Percentiles rank a stretch among this genome's conserved stretches.
Evolutionary conservation across 2,888 invertebrate genomes (phyloP).

Genomic region (Drosophila nr. perissopoda): DNA sequence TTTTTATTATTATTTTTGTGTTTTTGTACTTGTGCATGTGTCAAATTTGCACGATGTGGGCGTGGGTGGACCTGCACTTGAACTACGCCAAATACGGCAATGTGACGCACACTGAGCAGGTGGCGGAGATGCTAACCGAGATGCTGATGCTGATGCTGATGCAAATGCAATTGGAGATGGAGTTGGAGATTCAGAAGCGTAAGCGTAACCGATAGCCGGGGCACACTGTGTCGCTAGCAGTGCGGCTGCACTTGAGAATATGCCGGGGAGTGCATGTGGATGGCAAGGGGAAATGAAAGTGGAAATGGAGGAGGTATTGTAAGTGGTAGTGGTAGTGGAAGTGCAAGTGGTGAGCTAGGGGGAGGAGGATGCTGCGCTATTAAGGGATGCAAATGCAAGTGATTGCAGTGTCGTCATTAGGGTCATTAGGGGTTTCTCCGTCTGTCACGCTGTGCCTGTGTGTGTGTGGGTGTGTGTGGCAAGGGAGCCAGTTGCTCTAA

Average conservation of each 20-base stretch:
- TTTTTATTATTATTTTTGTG: slow-evolving; percentile 15
- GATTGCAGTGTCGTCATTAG: slow-evolving; percentile 67
- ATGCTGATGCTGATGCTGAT: background rate
- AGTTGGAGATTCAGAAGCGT: slow-evolving; percentile 10
- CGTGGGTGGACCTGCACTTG: slow-evolving; percentile 62
- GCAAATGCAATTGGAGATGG: slow-evolving; percentile 1
- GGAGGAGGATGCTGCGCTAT: slow-evolving; percentile 38
- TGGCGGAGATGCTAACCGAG: slow-evolving; percentile 7
- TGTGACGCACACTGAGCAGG: slow-evolving; percentile 7
- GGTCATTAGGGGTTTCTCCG: slow-evolving; percentile 64
- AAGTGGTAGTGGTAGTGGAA: background rate
- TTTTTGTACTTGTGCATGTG: slow-evolving; percentile 81
- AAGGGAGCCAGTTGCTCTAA: slow-evolving; percentile 42
- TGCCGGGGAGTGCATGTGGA: background rate
- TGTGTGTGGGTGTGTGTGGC: background rate
- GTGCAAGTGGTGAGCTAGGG: background rate
- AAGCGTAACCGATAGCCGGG: slow-evolving; percentile 36
- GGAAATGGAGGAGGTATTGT: background rate
- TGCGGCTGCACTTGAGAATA: slow-evolving; percentile 47
- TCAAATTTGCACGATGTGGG: slow-evolving; percentile 62
- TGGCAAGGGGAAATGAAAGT: background rate
- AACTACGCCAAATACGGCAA: slow-evolving; percentile 63
- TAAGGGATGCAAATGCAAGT: slow-evolving; percentile 74
- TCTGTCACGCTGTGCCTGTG: background rate
- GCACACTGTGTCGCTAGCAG: slow-evolving; percentile 26